Evolutionary conservation across 2,113 vertebrate species (phyloP), one percentile per base, ranked within the genome.

Genomic region (Triplophysa dalaica): DNA sequence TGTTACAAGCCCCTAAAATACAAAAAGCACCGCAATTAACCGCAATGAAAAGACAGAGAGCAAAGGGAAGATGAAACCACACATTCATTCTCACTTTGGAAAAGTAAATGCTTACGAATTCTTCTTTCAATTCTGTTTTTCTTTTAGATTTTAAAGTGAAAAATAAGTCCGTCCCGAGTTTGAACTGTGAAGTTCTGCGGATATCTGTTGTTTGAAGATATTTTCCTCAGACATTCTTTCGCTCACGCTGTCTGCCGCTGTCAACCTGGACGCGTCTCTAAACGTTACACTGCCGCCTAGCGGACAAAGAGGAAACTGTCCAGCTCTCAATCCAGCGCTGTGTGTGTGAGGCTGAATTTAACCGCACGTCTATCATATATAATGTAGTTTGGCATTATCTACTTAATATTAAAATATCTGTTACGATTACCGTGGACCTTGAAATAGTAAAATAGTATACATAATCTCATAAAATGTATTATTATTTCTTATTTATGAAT

Each of bases 231-330:
- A 29, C 58, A 38, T 72, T 61, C 62, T 83, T 80, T 70, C 41
- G 52, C 45, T 74, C 21, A 16, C 16, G 56, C 29, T 14, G 76
- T 58, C 66, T 24, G 52, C 7, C 17, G 50, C 33, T 69, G 52
- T 74, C 69, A 60, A 72, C 22, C 64, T 48, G 69, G 62, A 60
- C 14, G 69, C 64, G 21, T 75, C 58, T 70, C 63, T 77, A 14
- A 76, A 78, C 84, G 70, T 77, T 45, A 58, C 81, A 79, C 81
- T 64, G 84, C 84, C 84, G 79, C 79, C 84, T 81, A 79, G 84
- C 76, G 84, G 60, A 65, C 8, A 10, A 41, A 19, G 38, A 72
- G 17, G 4, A 5, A 52, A 8, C 61, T 7, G 8, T 17, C 54
- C 12, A 14, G n/a, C 50, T 12, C 29, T 16, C 19, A 60, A 41